Evolutionary conservation across 2,888 invertebrate species (phyloP), one percentile per base, ranked within the genome.

Genomic region (Cybosia mesomella): DNA sequence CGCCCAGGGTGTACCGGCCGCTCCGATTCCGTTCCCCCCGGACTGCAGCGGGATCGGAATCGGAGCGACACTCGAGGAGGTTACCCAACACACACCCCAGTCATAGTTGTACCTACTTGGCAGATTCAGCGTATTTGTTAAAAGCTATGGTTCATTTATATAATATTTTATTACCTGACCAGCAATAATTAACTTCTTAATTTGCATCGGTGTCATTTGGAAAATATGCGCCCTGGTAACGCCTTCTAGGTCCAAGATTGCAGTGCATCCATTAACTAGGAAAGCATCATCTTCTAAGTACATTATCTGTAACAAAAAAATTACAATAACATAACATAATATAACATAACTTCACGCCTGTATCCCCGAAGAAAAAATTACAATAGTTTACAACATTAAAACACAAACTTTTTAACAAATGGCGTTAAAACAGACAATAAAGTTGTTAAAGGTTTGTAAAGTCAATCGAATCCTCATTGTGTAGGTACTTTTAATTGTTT

Each of bases 281-380:
- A 90, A 87, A 67, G 92, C 88, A 77, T 96, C 96, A 73, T 96
- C 95, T 70, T 71, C 64, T 53, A 66, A 70, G 36, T 64, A 64
- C 57, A 64, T 39, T 24, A 64, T 64, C 64, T 64, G 54, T 5
- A 64, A 64, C n/a, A n/a, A n/a, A n/a, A n/a, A n/a, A n/a, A n/a
- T n/a, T n/a, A n/a, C n/a, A n/a, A n/a, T n/a, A n/a, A n/a, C n/a
- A n/a, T n/a, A n/a, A n/a, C n/a, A n/a, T n/a, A n/a, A n/a, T n/a
- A n/a, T n/a, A n/a, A n/a, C n/a, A n/a, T n/a, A n/a, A n/a, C n/a
- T n/a, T n/a, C n/a, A n/a, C n/a, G n/a, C n/a, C n/a, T n/a, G n/a
- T n/a, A n/a, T n/a, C n/a, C n/a, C n/a, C n/a, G n/a, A n/a, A n/a
- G n/a, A n/a, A n/a, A n/a, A n/a, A n/a, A n/a, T n/a, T n/a, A n/a